phyloP scores from a whole-genome alignment of 1,140 invertebrate species.

The Drosophila elegans region DNA sequence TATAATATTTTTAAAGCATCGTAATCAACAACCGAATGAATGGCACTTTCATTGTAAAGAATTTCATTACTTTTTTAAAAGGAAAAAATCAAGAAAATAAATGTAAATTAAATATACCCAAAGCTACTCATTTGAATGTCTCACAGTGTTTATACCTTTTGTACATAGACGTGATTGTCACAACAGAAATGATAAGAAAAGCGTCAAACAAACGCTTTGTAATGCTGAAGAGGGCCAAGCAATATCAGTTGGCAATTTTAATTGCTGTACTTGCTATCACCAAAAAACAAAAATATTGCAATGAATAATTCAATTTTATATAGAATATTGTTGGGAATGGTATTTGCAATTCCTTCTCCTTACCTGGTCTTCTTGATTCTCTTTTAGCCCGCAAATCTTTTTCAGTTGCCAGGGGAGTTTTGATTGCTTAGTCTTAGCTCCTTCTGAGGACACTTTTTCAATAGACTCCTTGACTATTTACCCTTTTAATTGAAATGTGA shows the following conservation, averaged over 20 bases:
- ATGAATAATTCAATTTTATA: no score
- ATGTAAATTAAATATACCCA: no score
- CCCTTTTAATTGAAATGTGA: conserved; percentile 65
- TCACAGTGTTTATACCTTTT: no score
- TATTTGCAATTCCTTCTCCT: no score
- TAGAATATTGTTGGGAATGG: no score
- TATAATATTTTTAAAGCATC: no score
- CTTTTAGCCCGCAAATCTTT: neutral
- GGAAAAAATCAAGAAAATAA: no score
- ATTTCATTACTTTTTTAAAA: no score
- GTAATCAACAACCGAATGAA: no score
- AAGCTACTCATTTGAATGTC: no score
- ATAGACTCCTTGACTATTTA: conserved; percentile 62
- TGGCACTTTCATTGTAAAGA: no score
- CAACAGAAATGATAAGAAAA: conserved; percentile 3
- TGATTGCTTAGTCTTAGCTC: neutral
- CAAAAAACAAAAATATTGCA: no score
- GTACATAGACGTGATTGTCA: neutral
- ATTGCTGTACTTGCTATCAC: neutral
- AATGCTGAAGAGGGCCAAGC: conserved; percentile 4
- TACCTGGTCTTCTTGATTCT: neutral
- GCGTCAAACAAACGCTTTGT: neutral
- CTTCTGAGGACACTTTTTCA: conserved; percentile 37
- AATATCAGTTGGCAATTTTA: neutral
- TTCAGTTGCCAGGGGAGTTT: neutral